Base-by-base conservation (phyloP, 2,888 invertebrate species). In the Drymonia ruficornis region DNA sequence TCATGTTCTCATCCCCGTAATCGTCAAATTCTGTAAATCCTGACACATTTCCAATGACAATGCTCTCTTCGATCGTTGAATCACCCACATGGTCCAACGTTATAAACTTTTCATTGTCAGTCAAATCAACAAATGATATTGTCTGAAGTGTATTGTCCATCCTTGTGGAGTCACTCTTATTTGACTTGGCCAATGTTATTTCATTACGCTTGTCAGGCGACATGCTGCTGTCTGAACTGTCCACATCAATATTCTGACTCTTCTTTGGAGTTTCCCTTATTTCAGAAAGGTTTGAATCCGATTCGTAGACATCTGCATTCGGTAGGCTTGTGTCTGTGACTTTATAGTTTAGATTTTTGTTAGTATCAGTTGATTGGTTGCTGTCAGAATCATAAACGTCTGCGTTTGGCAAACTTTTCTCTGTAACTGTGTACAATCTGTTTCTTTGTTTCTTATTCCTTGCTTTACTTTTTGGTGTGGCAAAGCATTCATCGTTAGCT, bases 321-420 rank as follows among this genome's bases (percentile, higher is more conserved):
- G 89, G 89, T 31, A 92, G 66, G 66, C 83, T 87, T 78, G 75
- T 93, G 72, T 79, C 90, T 62, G 76, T 86, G 59, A 80, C 93
- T 76, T 61, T 79, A 78, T 71, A 94, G 43, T 70, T 76, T 47
- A 69, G 69, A 38, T 67, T 78, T 62, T 83, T 87, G 48, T 76
- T 83, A 31, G 67, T 59, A 5, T 84, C 84, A 54, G 78, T 70
- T 29, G 87, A 89, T 48, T 89, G 88, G 62, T 91, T 90, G 65
- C 94, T 94, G 67, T 94, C 94, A 44, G 94, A 94, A 72, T 93
- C 93, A 72, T 94, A 94, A 7, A 94, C 87, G 81, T 94, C 94
- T 7, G 91, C 74, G 68, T 74, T 86, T 4, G 88, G 86, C 29
- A 93, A 63, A 67, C 76, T 82, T 81, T 77, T 93, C 72, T 74